Evolutionary conservation across 2,888 invertebrate genomes (phyloP), one percentile per base, ranked within the genome.

Genomic region (Glyphotaelius pellucidus): DNA sequence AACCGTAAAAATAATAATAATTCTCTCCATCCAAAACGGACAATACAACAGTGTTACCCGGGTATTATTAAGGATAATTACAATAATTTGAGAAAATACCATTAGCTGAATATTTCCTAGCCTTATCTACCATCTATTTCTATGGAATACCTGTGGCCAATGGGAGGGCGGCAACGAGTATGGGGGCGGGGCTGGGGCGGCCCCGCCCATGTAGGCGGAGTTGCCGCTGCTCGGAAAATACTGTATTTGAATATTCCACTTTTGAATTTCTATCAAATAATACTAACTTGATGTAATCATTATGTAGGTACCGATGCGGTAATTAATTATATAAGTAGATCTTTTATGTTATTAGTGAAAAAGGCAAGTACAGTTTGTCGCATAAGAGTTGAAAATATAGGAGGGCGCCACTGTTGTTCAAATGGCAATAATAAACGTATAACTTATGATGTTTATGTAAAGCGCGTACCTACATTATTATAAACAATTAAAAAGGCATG

Each of bases 51-150:
- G 83, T 83, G 83, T 83, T 83, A 83, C 83, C 67, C 67, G 7
- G 67, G 67, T n/a, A 67, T 67, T 67, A 67, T 67, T 67, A 86
- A n/a, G n/a, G 86, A 86, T 86, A 86, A 86, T 86, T 86, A 86
- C 86, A 86, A 86, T 30, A 86, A 86, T 86, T 86, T 86, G 14
- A 86, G 42, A 42, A 86, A 86, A 86, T 30, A 86, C 32, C 83
- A 83, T 83, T 86, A 86, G 86, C n/a, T n/a, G 42, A 86, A 86
- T 86, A 86, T 86, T 42, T 86, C 42, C 42, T 38, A 86, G 42
- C 67, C 67, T 67, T 88, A 88, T 88, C 88, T 88, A 5, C 25
- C 88, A 88, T 79, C 88, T 79, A 88, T 67, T 31, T 31, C 88
- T 67, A 88, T 31, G 25, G 52, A 88, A 52, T 30, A 32, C 31